Percentiles rank a stretch among this genome's conserved stretches.
These are phyloP conservation scores for Altica lythri DNA, from an alignment of 2,888 invertebrate species.

Conservation along the genomic window DNA sequence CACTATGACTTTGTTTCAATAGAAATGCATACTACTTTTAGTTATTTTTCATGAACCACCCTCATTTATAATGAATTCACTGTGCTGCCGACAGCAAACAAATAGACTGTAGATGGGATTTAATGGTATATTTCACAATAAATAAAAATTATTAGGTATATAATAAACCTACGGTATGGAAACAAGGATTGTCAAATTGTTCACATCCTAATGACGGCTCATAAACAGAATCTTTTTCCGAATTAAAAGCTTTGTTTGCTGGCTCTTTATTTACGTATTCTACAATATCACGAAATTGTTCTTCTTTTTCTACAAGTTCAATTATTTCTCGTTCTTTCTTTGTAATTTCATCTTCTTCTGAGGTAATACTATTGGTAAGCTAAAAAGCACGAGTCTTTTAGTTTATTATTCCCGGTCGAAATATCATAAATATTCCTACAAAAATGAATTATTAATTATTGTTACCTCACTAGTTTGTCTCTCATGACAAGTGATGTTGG, in stretches of 20 bases:
- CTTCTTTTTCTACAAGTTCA: slow-evolving; percentile 65
- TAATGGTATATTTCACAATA: no score
- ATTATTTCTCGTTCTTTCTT: slow-evolving; percentile 70
- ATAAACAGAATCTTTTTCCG: slow-evolving; percentile 27
- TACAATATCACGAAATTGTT: slow-evolving; percentile 62
- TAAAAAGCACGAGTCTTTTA: no score
- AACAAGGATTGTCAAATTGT: slow-evolving; percentile 48
- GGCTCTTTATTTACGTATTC: slow-evolving; percentile 34
- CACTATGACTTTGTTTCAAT: no score
- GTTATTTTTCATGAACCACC: no score
- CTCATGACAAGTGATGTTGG: slow-evolving; percentile 62
- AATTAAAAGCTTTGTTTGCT: slow-evolving; percentile 16
- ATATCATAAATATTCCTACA: no score
- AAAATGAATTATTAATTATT: no score
- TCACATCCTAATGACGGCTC: slow-evolving; percentile 48
- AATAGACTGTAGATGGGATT: no score
- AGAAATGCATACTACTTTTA: no score
- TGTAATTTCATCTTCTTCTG: slow-evolving; percentile 77
- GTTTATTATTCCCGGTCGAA: no score
- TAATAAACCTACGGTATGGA: slow-evolving; percentile 47
- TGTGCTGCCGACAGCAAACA: no score
- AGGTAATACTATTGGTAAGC: slow-evolving; percentile 71
- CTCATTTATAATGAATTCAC: no score
- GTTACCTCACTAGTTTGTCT: slow-evolving; percentile 72
- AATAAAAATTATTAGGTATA: no score